These are phyloP conservation scores for Hypena proboscidalis DNA, from an alignment of 2,888 invertebrate genomes.

Conservation along the genomic window DNA sequence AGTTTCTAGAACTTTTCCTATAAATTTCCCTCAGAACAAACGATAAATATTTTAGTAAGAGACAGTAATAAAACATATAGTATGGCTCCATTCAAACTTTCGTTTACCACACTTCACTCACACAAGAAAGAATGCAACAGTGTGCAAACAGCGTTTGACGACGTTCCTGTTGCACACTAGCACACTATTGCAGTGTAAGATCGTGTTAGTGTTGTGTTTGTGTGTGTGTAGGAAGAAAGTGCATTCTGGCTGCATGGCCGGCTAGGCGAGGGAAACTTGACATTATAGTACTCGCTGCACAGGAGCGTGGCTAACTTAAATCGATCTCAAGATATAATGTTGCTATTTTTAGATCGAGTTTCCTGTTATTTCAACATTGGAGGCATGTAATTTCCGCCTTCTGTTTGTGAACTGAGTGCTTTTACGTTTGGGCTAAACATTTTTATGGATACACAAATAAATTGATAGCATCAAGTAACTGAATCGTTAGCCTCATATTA, in stretches of 20 bases:
- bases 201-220: conserved; percentile 17
- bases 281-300: conserved; percentile 50
- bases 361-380: conserved; percentile 11
- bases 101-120: conserved; percentile 38
- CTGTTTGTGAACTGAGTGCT: not conserved
- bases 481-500: too few relatives aligned
- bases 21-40: conserved; percentile 31
- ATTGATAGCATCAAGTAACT: too few relatives aligned
- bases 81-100: conserved; percentile 43
- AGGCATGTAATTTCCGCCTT: not conserved
- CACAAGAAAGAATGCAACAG: conserved; percentile 24
- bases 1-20: conserved; percentile 37
- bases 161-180: conserved; percentile 2
- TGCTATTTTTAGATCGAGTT: conserved; percentile 18
- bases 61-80: conserved; percentile 37
- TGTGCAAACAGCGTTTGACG: conserved; percentile 27
- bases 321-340: conserved; percentile 43
- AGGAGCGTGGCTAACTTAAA: conserved; percentile 21
- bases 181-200: not conserved
- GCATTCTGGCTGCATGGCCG: conserved; percentile 77
- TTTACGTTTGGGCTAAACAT: too few relatives aligned
- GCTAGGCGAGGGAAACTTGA: conserved; percentile 78
- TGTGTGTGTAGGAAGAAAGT: conserved; percentile 76
- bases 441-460: too few relatives aligned
- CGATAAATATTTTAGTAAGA: conserved; percentile 38